Evolutionary conservation across 2,113 vertebrate species (phyloP).

Genomic region (Orcinus orca): DNA sequence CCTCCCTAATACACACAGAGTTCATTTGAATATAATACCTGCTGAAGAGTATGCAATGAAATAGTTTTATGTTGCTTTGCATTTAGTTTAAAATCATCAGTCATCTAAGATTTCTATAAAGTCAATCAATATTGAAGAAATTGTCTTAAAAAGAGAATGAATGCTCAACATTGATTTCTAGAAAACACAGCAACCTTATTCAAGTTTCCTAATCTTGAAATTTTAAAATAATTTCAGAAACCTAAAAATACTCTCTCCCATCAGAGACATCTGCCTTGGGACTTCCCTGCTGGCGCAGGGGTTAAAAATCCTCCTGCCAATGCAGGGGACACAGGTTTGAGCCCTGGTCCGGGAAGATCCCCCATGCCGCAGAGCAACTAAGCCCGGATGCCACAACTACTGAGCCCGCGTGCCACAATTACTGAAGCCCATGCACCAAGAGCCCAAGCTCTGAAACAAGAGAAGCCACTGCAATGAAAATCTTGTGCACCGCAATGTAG

Average conservation of each 20-base stretch:
- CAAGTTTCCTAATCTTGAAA: not conserved
- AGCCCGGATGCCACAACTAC: too few relatives aligned
- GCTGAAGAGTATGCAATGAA: not conserved
- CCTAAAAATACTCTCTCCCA: not conserved
- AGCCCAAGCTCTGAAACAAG: too few relatives aligned
- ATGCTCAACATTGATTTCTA: not conserved
- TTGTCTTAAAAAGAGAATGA: not conserved
- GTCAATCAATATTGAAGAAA: not conserved
- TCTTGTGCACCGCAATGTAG: too few relatives aligned
- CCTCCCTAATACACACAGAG: not conserved
- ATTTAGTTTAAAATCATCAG: not conserved
- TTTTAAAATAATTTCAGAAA: conserved; percentile 11
- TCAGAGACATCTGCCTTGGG: not conserved
- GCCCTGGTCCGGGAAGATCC: too few relatives aligned
- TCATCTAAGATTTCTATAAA: conserved; percentile 12
- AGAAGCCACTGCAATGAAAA: too few relatives aligned
- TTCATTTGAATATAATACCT: not conserved
- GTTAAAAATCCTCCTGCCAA: too few relatives aligned
- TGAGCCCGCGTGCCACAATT: too few relatives aligned
- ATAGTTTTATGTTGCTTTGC: not conserved
- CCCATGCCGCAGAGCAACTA: too few relatives aligned
- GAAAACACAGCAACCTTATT: not conserved
- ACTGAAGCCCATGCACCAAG: too few relatives aligned
- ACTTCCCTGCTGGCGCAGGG: too few relatives aligned
- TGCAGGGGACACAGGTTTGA: too few relatives aligned